Evolutionary conservation across 2,888 invertebrate species (phyloP).

Genomic region (Podabrus alpinus): DNA sequence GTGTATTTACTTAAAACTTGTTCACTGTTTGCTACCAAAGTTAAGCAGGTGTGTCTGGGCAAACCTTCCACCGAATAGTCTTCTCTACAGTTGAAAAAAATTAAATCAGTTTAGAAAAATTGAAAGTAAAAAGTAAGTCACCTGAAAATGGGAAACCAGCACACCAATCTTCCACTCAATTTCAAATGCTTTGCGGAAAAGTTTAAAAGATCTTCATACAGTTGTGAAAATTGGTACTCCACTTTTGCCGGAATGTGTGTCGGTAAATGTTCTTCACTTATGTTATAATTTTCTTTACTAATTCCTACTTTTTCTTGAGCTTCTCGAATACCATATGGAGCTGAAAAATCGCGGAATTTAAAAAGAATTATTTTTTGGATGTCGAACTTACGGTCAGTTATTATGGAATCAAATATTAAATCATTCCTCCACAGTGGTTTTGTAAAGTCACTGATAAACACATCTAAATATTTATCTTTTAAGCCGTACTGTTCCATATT

Average conservation of each 20-base stretch:
- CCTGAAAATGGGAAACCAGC: constrained; percentile 93
- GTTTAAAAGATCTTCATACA: constrained; percentile 82
- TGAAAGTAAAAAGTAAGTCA: constrained; percentile 46
- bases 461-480: constrained; percentile 78
- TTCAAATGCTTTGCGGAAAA: constrained; percentile 80
- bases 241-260: constrained; percentile 84
- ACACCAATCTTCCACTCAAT: constrained; percentile 82
- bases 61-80: constrained; percentile 74
- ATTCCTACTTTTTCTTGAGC: constrained; percentile 85
- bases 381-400: constrained; percentile 88
- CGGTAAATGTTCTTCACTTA: constrained; percentile 67
- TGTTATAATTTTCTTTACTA: constrained; percentile 61
- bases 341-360: constrained; percentile 57
- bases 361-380: neutral
- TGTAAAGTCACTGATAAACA: constrained; percentile 91
- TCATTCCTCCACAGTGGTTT: constrained; percentile 74
- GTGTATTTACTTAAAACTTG: constrained; percentile 82
- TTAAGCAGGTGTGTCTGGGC: constrained; percentile 80
- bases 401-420: constrained; percentile 84
- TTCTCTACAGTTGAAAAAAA: constrained; percentile 59
- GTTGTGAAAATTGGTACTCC: constrained; percentile 79
- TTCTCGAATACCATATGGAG: constrained; percentile 97
- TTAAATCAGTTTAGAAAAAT: constrained; percentile 3
- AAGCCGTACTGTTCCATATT: constrained; percentile 90
- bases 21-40: constrained; percentile 82